Evolutionary conservation across 2,888 invertebrate genomes (phyloP).

Genomic region (Platycheirus rosarum): DNA sequence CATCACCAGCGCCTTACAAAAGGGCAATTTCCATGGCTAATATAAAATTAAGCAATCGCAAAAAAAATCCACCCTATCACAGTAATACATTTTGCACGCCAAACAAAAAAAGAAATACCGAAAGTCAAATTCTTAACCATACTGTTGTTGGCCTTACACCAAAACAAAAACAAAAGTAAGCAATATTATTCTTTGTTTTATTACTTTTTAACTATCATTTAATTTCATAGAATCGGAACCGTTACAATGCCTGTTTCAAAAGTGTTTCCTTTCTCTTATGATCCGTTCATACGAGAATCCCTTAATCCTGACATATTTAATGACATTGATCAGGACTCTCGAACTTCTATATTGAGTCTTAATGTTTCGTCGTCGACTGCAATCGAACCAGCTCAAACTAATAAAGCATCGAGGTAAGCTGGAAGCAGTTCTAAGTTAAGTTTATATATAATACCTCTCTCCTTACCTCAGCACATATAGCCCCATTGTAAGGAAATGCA

Average conservation of each 20-base stretch:
- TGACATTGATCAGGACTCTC: conserved; percentile 74
- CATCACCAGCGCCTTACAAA: conserved; percentile 50
- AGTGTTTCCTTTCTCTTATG: conserved; percentile 32
- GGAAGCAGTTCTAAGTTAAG: no score
- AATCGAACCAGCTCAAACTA: conserved; percentile 72
- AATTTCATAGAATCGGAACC: conserved; percentile 42
- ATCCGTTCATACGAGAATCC: conserved; percentile 62
- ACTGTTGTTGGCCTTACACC: conserved; percentile 77
- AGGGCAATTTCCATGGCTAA: conserved; percentile 48
- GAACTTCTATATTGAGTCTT: conserved; percentile 75
- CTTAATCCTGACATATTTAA: conserved; percentile 58
- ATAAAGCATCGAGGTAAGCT: conserved; percentile 24
- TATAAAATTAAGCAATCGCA: neutral
- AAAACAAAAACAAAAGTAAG: conserved; percentile 76
- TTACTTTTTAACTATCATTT: neutral
- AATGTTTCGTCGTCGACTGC: conserved; percentile 78
- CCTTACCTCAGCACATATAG: conserved; percentile 72
- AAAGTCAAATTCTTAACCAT: conserved; percentile 75
- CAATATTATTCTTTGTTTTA: neutral
- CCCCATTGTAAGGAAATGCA: conserved; percentile 77
- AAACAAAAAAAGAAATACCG: conserved; percentile 73
- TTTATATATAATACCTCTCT: neutral
- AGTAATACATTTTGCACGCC: conserved; percentile 78
- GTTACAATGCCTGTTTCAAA: conserved; percentile 59
- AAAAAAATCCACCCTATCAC: conserved; percentile 29